phyloP scores from a whole-genome alignment of 2,888 invertebrate species.

The Herminia tarsipennalis region DNA sequence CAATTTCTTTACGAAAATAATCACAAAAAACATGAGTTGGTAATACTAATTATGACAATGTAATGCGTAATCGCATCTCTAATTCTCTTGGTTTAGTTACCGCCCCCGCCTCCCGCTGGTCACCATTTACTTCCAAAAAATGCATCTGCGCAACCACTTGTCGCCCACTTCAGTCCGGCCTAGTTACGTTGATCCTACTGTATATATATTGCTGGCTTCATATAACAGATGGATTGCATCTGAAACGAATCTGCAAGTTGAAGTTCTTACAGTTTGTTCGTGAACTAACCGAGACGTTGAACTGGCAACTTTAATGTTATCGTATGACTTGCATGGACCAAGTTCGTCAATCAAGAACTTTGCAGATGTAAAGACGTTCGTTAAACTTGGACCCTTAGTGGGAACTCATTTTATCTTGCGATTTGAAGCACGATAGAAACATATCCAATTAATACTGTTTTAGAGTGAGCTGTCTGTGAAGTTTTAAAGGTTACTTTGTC shows the following conservation, averaged over 20 bases:
- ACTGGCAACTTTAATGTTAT: constrained; percentile 41
- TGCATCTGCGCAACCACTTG: too few species aligned
- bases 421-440: neutral
- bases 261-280: constrained; percentile 11
- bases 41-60: too few species aligned
- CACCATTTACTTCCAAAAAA: too few species aligned
- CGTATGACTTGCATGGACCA: constrained; percentile 40
- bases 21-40: too few species aligned
- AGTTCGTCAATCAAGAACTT: constrained; percentile 44
- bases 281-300: constrained; percentile 25
- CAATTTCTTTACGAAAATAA: too few species aligned
- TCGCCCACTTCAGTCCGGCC: too few species aligned
- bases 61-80: too few species aligned
- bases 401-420: constrained; percentile 7
- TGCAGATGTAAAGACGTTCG: constrained; percentile 23
- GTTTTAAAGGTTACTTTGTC: too few species aligned
- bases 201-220: neutral
- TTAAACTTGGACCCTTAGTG: constrained; percentile 24
- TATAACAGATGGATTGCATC: neutral
- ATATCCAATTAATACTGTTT: neutral
- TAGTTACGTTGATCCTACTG: neutral
- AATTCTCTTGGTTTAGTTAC: too few species aligned
- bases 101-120: too few species aligned
- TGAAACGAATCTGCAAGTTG: neutral
- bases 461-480: neutral